Evolutionary conservation across 2,113 vertebrate genomes (phyloP).

Genomic region (Ciconia stormi): DNA sequence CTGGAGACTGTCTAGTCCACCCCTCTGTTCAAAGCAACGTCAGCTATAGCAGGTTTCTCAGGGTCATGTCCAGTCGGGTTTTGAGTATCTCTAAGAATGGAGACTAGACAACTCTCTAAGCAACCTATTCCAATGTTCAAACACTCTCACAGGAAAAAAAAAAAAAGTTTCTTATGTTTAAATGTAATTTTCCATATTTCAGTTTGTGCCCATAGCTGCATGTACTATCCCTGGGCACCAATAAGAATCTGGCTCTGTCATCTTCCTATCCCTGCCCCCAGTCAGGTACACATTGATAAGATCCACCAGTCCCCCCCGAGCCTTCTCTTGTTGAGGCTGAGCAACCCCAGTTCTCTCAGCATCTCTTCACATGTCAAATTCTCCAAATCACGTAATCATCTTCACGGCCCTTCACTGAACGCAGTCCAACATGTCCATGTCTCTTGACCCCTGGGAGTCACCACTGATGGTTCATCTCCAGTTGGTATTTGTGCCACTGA

Average conservation of each 20-base stretch:
- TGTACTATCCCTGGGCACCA: too few relatives aligned
- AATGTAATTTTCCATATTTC: not conserved
- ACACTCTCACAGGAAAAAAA: not conserved
- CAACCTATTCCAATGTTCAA: not conserved
- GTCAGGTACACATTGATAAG: not conserved
- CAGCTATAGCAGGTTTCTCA: not conserved
- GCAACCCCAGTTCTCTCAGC: not conserved
- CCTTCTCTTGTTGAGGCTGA: not conserved
- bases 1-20: not conserved
- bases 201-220: not conserved
- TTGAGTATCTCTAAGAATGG: not conserved
- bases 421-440: accelerated
- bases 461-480: not conserved
- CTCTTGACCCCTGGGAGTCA: not conserved
- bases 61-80: not conserved
- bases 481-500: not conserved
- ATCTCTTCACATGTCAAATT: not conserved
- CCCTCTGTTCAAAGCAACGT: not conserved
- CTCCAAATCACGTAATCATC: not conserved
- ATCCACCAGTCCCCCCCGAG: not conserved
- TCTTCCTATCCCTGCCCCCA: not conserved
- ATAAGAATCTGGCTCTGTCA: not conserved
- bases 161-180: not conserved
- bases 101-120: not conserved
- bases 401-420: not conserved